Evolutionary conservation across 2,888 invertebrate species (phyloP).

Genomic region (Watsonalla cultraria): DNA sequence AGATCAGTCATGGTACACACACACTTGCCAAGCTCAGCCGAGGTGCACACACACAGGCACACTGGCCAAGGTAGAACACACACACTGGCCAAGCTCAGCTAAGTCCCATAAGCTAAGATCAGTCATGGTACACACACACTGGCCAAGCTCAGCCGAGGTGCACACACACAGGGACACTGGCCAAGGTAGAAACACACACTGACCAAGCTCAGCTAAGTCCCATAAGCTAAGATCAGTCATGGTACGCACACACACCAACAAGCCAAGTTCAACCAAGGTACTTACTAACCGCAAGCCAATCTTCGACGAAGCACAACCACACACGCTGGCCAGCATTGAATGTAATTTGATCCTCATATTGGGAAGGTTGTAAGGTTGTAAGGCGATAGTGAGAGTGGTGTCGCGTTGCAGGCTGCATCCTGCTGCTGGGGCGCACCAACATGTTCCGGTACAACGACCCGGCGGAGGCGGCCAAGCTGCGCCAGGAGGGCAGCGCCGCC

Average conservation of each 20-base stretch:
- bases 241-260: too few relatives aligned
- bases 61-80: neutral
- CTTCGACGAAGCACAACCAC: too few relatives aligned
- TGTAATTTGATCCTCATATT: neutral
- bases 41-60: neutral
- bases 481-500: slow-evolving; percentile 84
- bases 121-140: slow-evolving; percentile 9
- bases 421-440: slow-evolving; percentile 86
- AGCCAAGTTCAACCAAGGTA: too few relatives aligned
- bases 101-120: neutral
- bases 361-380: neutral
- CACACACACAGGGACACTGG: too few relatives aligned
- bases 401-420: slow-evolving; percentile 81
- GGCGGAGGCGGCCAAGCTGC: slow-evolving; percentile 89
- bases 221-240: slow-evolving; percentile 8
- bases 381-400: too few relatives aligned
- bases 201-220: too few relatives aligned
- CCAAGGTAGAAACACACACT: too few relatives aligned
- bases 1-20: slow-evolving; percentile 12
- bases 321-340: too few relatives aligned
- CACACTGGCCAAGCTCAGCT: neutral
- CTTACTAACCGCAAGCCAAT: too few relatives aligned
- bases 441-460: slow-evolving; percentile 95
- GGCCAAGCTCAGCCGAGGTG: neutral
- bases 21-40: neutral